These are phyloP conservation scores for Mormyrus proboscirostris DNA, from an alignment of 2,797 vertebrate species.

Conservation along the genomic window DNA sequence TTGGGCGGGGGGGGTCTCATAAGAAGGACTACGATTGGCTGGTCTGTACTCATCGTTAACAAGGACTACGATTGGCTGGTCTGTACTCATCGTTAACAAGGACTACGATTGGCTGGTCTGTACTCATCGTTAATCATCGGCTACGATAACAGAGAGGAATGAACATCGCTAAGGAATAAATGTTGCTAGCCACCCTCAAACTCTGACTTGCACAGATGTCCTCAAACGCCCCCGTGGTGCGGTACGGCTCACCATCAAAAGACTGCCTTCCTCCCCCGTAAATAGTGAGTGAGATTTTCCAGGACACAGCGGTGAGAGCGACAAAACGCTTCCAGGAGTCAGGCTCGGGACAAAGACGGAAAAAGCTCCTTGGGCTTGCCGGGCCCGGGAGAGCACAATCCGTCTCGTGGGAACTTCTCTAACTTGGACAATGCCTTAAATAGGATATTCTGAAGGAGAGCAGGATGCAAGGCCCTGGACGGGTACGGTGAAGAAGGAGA, in stretches of 20 bases:
- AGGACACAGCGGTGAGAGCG: background rate
- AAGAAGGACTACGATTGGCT: background rate
- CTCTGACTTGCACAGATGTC: background rate
- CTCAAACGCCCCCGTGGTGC: background rate
- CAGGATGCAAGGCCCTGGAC: background rate
- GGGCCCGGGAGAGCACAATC: conserved; percentile 47
- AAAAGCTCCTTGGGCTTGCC: conserved; percentile 36
- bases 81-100: background rate
- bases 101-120: background rate
- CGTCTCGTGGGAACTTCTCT: conserved; percentile 52
- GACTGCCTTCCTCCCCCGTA: background rate
- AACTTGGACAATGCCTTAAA: conserved; percentile 50
- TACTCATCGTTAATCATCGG: background rate
- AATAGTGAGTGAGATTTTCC: background rate
- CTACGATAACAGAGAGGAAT: background rate
- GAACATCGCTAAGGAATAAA: background rate
- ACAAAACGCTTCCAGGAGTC: background rate
- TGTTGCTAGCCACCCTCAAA: background rate
- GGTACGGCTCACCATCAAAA: background rate
- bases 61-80: background rate
- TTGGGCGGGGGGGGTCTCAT: background rate
- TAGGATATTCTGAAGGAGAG: conserved; percentile 39
- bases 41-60: background rate
- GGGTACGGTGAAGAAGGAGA: background rate
- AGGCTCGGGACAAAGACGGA: background rate